Evolutionary conservation across 1,140 invertebrate species (phyloP).

Genomic region (Bombus sylvicola): DNA sequence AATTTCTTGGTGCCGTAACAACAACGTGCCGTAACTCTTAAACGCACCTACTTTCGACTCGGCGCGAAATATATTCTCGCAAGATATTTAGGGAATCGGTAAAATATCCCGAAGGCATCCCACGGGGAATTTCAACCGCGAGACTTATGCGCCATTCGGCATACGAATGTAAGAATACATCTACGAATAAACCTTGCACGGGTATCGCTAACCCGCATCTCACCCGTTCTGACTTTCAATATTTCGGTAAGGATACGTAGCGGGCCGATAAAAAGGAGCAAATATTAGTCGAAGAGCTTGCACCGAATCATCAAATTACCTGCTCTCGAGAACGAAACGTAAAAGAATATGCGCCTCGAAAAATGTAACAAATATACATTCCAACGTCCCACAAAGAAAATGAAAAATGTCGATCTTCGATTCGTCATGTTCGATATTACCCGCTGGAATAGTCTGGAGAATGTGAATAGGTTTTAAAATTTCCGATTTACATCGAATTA

Average conservation of each 20-base stretch:
- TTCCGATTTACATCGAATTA: background rate
- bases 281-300: slow-evolving; percentile 23
- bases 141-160: slow-evolving; percentile 44
- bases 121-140: slow-evolving; percentile 43
- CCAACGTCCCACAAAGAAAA: background rate
- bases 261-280: slow-evolving; percentile 12
- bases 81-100: slow-evolving; percentile 49
- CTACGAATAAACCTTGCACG: slow-evolving; percentile 20
- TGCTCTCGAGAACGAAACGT: background rate
- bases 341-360: slow-evolving; percentile 4
- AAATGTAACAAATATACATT: background rate
- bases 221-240: slow-evolving; percentile 35
- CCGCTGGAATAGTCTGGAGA: background rate
- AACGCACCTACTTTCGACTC: slow-evolving; percentile 16
- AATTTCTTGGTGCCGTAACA: background rate
- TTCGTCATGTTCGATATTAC: background rate
- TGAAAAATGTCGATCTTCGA: background rate
- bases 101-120: slow-evolving; percentile 39
- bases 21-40: slow-evolving; percentile 22
- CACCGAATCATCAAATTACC: background rate
- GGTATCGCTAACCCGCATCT: slow-evolving; percentile 33
- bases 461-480: background rate
- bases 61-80: slow-evolving; percentile 30
- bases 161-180: slow-evolving; percentile 47
- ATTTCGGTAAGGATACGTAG: slow-evolving; percentile 38